Evolutionary conservation across 2,888 invertebrate species (phyloP), one percentile per base, ranked within the genome.

Genomic region (Drosophila anomalipes): DNA sequence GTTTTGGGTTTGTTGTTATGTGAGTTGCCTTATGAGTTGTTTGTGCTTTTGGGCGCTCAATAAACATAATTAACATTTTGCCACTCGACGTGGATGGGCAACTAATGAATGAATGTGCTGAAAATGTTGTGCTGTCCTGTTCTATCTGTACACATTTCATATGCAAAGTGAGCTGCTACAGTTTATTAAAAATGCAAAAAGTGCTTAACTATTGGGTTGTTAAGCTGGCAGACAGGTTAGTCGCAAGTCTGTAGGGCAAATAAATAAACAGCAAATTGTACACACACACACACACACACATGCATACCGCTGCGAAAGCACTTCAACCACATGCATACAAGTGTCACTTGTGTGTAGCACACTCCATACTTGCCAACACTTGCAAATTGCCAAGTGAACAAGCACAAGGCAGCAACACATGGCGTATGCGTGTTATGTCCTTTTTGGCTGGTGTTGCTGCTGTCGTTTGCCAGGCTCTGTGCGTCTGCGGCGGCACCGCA

Each of bases 341-440:
- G 90, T 89, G 90, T 82, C 90, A 88, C 88, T 88, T 86, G 89
- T 83, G 89, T 89, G 82, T 82, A 90, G 89, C 74, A 81, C 88
- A 81, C 78, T 78, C 87, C 73, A 74, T 68, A 66, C 65, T 81
- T 81, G 81, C 66, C 82, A 83, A 86, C 88, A 89, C 88, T 88
- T 88, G 87, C 82, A 83, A 90, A 88, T 88, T 88, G 82, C 90
- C 89, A 89, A 82, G 80, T 83, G 83, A 79, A 77, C 86, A 80
- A 77, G 83, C 81, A 88, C 63, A 70, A 51, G 53, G 57, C 74
- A 81, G 57, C 80, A 79, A 71, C 59, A 75, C 74, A 78, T 69
- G 71, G 72, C 86, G 64, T 66, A 79, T 69, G 66, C 74, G 81
- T 71, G 53, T 66, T 82, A 59, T 62, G 68, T 78, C 67, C 71